A percentile compares a stretch with the other conserved stretches of the same genome.
phyloP scores from a whole-genome alignment of 2,888 invertebrate species.

The Melanotus villosus region DNA sequence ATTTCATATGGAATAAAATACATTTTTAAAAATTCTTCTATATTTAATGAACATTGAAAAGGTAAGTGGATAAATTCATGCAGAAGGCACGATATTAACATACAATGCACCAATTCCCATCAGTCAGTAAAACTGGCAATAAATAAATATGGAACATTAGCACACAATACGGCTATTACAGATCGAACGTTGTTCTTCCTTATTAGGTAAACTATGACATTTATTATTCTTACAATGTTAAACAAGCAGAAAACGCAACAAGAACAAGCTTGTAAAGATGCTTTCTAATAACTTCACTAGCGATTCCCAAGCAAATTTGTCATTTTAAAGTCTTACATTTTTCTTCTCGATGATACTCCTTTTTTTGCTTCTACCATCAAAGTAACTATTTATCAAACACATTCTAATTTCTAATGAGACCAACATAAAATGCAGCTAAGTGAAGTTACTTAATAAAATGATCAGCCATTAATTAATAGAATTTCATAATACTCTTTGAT shows the following conservation, averaged over 20 bases:
- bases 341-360: too few species aligned
- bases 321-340: not conserved
- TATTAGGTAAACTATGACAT: conserved; percentile 30
- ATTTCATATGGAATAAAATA: conserved; percentile 15
- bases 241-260: conserved; percentile 20
- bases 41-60: conserved; percentile 17
- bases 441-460: too few species aligned
- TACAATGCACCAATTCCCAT: conserved; percentile 44
- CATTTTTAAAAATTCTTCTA: conserved; percentile 25
- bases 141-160: conserved; percentile 47
- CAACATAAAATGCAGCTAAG: too few species aligned
- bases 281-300: conserved; percentile 9
- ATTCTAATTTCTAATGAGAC: too few species aligned
- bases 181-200: conserved; percentile 40
- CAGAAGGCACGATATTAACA: conserved; percentile 44
- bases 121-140: conserved; percentile 39
- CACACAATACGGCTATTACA: conserved; percentile 47
- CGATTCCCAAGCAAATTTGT: not conserved
- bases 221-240: conserved; percentile 25
- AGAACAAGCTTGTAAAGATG: conserved; percentile 16
- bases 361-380: too few species aligned
- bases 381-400: too few species aligned
- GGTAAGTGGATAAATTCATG: conserved; percentile 40
- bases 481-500: too few species aligned
- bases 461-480: too few species aligned